Base-by-base conservation (phyloP, 2,797 vertebrate genomes). In the Crenuchus spilurus region DNA sequence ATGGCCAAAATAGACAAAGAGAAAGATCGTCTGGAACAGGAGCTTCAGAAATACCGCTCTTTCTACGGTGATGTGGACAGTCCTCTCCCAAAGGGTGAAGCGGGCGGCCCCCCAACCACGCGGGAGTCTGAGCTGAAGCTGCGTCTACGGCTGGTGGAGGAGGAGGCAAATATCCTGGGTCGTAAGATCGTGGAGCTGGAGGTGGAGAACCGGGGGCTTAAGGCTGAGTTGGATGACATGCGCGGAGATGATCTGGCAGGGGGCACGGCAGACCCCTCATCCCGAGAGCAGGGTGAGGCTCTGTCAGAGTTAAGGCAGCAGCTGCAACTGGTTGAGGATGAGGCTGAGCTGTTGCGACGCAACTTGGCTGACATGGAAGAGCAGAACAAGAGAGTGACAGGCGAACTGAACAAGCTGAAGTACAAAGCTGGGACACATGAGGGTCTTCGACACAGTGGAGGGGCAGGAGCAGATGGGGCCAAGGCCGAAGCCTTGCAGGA, bases 1-100 rank as follows among this genome's bases (percentile, higher is more conserved):
- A 96, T 99, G 97, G 97, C 97, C 55, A 99, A 98, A 88, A 97
- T 99, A 0, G 98, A 99, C 81, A 99, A 99, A 80, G 97, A 99
- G 80, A 99, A 99, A 82, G 98, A 99, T 87, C 89, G 96, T 18
- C 92, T 98, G 37, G 98, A 99, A 54, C 95, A 97, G 0, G 97
- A 99, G 86, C 91, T 99, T 46, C 96, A 96, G 82, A 99, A 99
- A 82, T 99, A 99, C 39, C 92, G 96, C 63, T 98, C 96, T 0
- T 98, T 99, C 87, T 99, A 99, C 4, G 98, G 98, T 5, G 97
- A 99, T 52, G 94, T 99, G 82, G 98, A 99, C 85, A 99, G 98
- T 69, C 98, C 98, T 41, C 87, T 98, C 75, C 95, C 97, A 54
- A 99, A 99, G 90, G 97, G 97, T 1, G 98, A 99, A 82, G 98